phyloP scores from a whole-genome alignment of 2,888 invertebrate genomes.

The Agrotis clavis region DNA sequence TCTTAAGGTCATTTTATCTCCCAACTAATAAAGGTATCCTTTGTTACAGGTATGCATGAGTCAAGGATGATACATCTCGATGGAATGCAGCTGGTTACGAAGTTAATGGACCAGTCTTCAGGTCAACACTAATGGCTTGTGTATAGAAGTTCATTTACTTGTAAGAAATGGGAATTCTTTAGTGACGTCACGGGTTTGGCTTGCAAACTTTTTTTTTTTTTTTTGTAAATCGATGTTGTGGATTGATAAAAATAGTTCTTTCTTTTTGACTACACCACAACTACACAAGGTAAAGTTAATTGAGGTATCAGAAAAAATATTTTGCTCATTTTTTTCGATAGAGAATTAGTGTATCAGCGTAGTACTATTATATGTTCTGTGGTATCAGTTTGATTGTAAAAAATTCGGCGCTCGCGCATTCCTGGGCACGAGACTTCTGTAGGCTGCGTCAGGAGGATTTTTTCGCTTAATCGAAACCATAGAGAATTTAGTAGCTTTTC shows the following conservation, averaged over 20 bases:
- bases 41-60: constrained; percentile 88
- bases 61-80: constrained; percentile 80
- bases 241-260: neutral
- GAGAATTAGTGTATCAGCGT: too few species aligned
- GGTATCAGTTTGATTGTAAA: too few species aligned
- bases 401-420: too few species aligned
- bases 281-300: neutral
- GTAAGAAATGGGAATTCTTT: constrained; percentile 45
- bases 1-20: constrained; percentile 51
- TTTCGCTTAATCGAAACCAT: too few species aligned
- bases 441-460: too few species aligned
- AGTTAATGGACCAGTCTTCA: constrained; percentile 69
- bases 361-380: too few species aligned
- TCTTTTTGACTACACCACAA: neutral
- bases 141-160: constrained; percentile 50
- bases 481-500: too few species aligned
- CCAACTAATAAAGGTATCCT: constrained; percentile 73
- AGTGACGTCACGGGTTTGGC: constrained; percentile 46
- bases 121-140: constrained; percentile 60
- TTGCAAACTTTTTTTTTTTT: neutral
- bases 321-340: too few species aligned
- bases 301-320: too few species aligned
- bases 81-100: constrained; percentile 78
- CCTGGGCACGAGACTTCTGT: too few species aligned
- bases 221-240: neutral